Percentiles rank a stretch among this genome's conserved stretches.
These are phyloP conservation scores for Lasius fuliginosus DNA, from an alignment of 2,888 invertebrate species.

Conservation along the genomic window DNA sequence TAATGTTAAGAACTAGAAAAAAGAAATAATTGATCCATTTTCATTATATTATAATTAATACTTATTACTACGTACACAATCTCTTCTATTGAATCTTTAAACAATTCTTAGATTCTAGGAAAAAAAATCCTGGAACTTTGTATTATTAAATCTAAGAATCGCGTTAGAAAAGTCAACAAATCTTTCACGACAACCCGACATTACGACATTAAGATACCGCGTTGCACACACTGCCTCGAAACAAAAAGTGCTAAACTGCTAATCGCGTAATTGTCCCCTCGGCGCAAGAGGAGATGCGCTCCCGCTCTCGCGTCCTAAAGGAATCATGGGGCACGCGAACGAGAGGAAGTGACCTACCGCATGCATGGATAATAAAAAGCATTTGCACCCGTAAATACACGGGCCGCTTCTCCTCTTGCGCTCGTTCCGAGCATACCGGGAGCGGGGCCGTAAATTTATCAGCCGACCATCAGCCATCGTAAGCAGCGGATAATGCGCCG, in stretches of 20 bases:
- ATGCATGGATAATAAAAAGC: constrained; percentile 47
- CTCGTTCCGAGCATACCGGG: constrained; percentile 74
- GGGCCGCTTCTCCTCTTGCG: constrained; percentile 47
- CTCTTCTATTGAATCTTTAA: neutral
- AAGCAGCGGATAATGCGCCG: constrained; percentile 74
- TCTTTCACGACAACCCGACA: constrained; percentile 33
- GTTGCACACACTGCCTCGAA: constrained; percentile 20
- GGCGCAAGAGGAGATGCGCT: constrained; percentile 44
- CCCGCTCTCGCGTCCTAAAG: constrained; percentile 15
- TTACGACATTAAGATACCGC: constrained; percentile 33
- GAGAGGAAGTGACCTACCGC: constrained; percentile 56
- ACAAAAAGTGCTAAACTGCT: constrained; percentile 46
- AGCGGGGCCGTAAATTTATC: constrained; percentile 81
- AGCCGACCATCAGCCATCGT: constrained; percentile 76
- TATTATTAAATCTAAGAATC: neutral
- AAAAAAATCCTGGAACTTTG: neutral
- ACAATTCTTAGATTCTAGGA: neutral
- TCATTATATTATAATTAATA: neutral
- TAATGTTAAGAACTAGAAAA: neutral
- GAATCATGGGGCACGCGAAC: constrained; percentile 51
- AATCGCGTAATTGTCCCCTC: constrained; percentile 49
- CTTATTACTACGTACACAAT: neutral
- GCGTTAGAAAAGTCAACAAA: constrained; percentile 44
- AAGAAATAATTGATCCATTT: neutral
- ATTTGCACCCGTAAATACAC: constrained; percentile 57